Conservation (phyloP, 2,113 vertebrate genomes). For the Murina feae region DNA sequence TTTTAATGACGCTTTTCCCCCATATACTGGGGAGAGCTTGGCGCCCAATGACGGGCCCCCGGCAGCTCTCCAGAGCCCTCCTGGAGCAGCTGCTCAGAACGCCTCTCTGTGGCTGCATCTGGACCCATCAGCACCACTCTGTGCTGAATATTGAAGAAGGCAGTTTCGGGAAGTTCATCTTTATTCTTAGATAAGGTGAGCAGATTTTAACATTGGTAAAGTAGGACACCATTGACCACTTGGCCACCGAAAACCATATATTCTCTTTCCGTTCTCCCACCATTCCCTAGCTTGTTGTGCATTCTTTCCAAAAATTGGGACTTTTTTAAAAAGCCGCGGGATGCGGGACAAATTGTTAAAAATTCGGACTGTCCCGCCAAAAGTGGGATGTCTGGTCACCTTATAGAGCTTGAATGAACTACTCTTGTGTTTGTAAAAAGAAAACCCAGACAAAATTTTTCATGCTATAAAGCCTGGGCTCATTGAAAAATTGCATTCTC, state of each 20-base stretch:
- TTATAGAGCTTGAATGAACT: neutral
- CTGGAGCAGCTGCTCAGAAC: slow-evolving; percentile 37
- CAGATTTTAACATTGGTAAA: too few relatives aligned
- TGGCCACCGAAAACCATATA: too few relatives aligned
- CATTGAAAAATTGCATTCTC: neutral
- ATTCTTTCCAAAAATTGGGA: too few relatives aligned
- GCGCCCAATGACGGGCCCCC: neutral
- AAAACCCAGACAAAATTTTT: neutral
- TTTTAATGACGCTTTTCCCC: slow-evolving; percentile 48
- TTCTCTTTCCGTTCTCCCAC: too few relatives aligned
- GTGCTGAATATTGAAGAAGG: neutral
- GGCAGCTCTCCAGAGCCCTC: slow-evolving; percentile 30
- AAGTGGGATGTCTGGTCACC: too few relatives aligned
- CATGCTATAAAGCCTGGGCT: neutral
- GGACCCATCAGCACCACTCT: neutral
- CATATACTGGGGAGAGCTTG: slow-evolving; percentile 2
- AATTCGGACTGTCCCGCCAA: too few relatives aligned
- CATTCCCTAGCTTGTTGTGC: too few relatives aligned
- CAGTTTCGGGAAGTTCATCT: neutral
- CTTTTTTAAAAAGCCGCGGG: too few relatives aligned
- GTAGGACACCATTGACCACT: too few relatives aligned
- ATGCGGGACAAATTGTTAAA: too few relatives aligned
- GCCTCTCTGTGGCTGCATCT: neutral
- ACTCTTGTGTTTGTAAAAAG: slow-evolving; percentile 35
- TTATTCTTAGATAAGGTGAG: too few relatives aligned